Percentiles rank a stretch among this genome's conserved stretches.
Evolutionary conservation across 2,113 vertebrate genomes (phyloP).

Genomic region (Camelus dromedarius): DNA sequence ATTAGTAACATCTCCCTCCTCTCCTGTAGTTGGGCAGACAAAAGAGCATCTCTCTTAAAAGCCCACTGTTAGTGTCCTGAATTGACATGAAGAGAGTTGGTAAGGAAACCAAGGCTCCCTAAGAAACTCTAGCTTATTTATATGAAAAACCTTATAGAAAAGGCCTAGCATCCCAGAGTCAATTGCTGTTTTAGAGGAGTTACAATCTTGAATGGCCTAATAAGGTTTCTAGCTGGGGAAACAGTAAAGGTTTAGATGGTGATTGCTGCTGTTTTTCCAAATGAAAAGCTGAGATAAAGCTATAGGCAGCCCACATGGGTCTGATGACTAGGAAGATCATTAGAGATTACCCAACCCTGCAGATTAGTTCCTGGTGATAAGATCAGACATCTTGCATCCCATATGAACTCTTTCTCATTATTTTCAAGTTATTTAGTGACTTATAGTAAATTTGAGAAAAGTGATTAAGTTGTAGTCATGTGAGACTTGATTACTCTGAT

Average conservation of each 20-base stretch:
- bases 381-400: slow-evolving; percentile 57
- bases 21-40: neutral
- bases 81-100: neutral
- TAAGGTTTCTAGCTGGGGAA: neutral
- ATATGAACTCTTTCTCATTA: slow-evolving; percentile 56
- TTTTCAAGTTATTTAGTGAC: slow-evolving; percentile 62
- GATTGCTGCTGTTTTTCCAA: slow-evolving; percentile 11
- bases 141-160: neutral
- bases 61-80: neutral
- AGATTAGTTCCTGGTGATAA: slow-evolving; percentile 52
- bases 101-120: neutral
- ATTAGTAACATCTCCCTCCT: neutral
- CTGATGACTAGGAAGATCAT: slow-evolving; percentile 47
- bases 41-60: neutral
- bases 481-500: slow-evolving; percentile 58
- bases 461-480: slow-evolving; percentile 64
- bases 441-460: slow-evolving; percentile 51
- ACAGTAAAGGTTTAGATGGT: neutral
- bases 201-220: neutral
- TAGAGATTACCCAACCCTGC: slow-evolving; percentile 35
- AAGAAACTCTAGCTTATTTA: neutral
- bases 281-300: slow-evolving; percentile 38
- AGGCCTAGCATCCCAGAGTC: neutral
- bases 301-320: neutral
- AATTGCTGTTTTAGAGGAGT: neutral